phyloP scores from a whole-genome alignment of 2,888 invertebrate genomes.

The Sphecodes monilicornis region DNA sequence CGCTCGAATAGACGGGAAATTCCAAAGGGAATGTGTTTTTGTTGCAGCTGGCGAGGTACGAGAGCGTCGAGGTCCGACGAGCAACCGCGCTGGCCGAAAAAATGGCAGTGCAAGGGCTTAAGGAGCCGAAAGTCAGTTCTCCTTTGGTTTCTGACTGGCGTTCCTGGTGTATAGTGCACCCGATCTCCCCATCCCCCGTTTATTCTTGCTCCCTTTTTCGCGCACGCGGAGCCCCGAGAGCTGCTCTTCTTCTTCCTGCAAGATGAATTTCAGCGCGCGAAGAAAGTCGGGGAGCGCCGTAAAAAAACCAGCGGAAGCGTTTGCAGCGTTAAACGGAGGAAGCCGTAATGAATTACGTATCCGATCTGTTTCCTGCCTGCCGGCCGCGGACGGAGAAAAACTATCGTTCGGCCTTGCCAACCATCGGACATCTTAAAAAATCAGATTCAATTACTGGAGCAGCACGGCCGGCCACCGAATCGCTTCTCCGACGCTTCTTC shows the following conservation, averaged over 20 bases:
- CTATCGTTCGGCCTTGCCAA: conserved; percentile 53
- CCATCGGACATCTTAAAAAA: conserved; percentile 38
- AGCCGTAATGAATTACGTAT: conserved; percentile 62
- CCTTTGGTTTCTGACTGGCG: conserved; percentile 9
- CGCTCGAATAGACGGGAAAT: background rate
- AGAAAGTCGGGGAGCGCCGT: conserved; percentile 36
- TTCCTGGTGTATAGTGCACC: background rate
- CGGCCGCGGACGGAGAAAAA: conserved; percentile 49
- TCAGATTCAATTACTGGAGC: conserved; percentile 36
- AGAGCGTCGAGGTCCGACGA: background rate
- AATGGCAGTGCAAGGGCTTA: background rate
- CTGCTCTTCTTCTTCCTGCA: conserved; percentile 27
- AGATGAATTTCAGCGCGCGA: conserved; percentile 46
- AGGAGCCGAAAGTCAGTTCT: background rate
- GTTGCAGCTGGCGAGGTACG: background rate
- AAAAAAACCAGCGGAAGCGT: conserved; percentile 48
- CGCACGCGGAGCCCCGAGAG: background rate
- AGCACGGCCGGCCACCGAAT: background rate
- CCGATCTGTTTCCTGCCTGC: conserved; percentile 58
- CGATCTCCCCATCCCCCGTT: background rate
- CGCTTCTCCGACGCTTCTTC: background rate
- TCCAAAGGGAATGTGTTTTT: background rate
- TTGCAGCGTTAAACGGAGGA: conserved; percentile 58
- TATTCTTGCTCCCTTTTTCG: conserved; percentile 6
- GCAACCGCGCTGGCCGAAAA: background rate